Evolutionary conservation across 2,113 vertebrate genomes (phyloP), one percentile per base, ranked within the genome.

Genomic region (Benitochromis conjunctus): DNA sequence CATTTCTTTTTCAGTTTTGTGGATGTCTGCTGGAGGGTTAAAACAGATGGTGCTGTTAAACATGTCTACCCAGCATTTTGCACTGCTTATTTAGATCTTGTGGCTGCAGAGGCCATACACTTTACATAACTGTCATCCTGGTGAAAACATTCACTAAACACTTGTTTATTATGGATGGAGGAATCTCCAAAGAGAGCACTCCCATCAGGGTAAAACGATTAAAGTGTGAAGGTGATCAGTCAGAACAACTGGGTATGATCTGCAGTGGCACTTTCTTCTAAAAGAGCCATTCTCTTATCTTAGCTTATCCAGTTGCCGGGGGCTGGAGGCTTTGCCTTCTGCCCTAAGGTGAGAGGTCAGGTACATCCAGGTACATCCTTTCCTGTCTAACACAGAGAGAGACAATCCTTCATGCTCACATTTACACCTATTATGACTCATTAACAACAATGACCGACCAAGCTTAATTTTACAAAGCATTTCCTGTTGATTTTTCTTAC

Each of bases 311-410:
- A 26, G 36, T 16, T 46, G 34, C 3, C 10, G 21, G 38, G 0
- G 0, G 36, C 64, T 4, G 64, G 3, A 43, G 38, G 38, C 12
- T 29, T 29, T 29, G 24, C 24, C 24, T 24, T 41, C n/a, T 69
- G 38, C 1, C 64, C 24, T 2, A 0, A 43, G 0, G n/a, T 0
- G 11, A 5, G 3, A 69, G 19, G 36, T n/a, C 7, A 31, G 31
- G 5, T 6, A 31, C 31, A 31, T 31, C 31, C 31, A 29, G 31
- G 31, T 34, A 6, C 5, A 6, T 34, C 31, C 5, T 34, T 36
- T 38, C 8, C 36, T 36, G 8, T 36, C 8, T 38, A 38, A 38
- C 36, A 3, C 36, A 38, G 36, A 9, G 38, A 11, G 5, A 69
- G 36, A 7, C 36, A 43, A 69, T 14, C 64, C 0, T 69, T 43